A percentile compares a stretch with the other conserved stretches of the same genome.
Evolutionary conservation across 2,888 invertebrate species (phyloP).

Genomic region (Digitonthophagus gazella): DNA sequence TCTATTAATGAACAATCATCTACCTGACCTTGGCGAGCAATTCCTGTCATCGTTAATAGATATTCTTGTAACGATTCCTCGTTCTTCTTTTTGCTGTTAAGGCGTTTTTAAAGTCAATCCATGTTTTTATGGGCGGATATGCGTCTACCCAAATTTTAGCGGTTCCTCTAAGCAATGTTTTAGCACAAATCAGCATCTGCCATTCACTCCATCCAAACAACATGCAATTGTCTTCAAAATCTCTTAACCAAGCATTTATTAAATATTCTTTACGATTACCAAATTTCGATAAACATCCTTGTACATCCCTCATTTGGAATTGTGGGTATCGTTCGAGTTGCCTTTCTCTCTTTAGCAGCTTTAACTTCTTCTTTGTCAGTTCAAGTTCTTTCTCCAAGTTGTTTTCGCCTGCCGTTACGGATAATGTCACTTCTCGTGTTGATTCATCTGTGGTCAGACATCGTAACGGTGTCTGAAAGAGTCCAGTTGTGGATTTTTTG

Average conservation of each 20-base stretch:
- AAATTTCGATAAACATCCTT: constrained; percentile 6
- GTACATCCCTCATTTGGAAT: constrained; percentile 1
- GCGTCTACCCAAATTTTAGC: background rate
- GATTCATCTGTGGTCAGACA: no score
- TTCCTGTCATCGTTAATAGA: constrained; percentile 5
- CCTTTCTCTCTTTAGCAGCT: background rate
- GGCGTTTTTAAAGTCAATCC: background rate
- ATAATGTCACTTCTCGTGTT: no score
- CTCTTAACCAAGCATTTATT: background rate
- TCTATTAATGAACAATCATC: background rate
- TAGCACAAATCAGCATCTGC: background rate
- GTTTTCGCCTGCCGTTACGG: no score
- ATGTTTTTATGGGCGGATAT: constrained; percentile 2
- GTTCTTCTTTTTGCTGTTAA: background rate
- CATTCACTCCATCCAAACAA: background rate
- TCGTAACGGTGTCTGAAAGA: no score
- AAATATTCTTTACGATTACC: background rate
- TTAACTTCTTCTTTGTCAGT: no score
- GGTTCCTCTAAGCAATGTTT: background rate
- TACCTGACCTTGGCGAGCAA: constrained; percentile 2
- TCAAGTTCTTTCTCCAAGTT: no score
- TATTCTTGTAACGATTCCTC: constrained; percentile 1
- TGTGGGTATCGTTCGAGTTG: constrained; percentile 1
- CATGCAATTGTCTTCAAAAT: constrained; percentile 15
- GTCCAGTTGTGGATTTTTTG: no score